These are phyloP conservation scores for Pollenia angustigena DNA, from an alignment of 2,888 invertebrate genomes.

Conservation along the genomic window DNA sequence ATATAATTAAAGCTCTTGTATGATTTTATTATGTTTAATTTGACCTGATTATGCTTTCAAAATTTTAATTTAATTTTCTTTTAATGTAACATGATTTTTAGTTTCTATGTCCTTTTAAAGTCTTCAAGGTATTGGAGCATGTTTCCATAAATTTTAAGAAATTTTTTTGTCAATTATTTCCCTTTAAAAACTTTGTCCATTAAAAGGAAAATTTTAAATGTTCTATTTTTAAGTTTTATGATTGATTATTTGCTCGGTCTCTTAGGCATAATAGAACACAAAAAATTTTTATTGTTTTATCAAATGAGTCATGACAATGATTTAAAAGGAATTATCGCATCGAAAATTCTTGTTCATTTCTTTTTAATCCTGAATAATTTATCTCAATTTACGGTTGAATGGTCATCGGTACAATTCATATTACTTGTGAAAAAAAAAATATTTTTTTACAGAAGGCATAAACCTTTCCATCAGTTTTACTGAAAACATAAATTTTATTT, in stretches of 20 bases:
- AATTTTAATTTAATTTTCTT: too few relatives aligned
- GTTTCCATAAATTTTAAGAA: too few relatives aligned
- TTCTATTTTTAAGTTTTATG: slow-evolving; percentile 24
- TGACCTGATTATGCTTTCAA: too few relatives aligned
- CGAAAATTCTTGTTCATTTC: slow-evolving; percentile 43
- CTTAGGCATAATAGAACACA: neutral
- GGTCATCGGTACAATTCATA: slow-evolving; percentile 17
- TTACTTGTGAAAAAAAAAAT: neutral
- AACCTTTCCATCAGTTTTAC: too few relatives aligned
- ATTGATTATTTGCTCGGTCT: slow-evolving; percentile 47
- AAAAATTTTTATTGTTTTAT: neutral
- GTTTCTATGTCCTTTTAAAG: too few relatives aligned
- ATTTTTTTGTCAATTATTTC: too few relatives aligned
- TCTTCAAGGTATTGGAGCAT: too few relatives aligned
- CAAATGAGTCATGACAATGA: neutral
- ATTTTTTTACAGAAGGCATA: neutral
- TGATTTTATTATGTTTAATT: too few relatives aligned
- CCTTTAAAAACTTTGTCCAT: too few relatives aligned
- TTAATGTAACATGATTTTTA: too few relatives aligned
- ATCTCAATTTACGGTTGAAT: slow-evolving; percentile 62
- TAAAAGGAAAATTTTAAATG: slow-evolving; percentile 8
- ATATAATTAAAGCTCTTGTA: too few relatives aligned
- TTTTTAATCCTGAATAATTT: slow-evolving; percentile 62
- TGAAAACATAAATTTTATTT: too few relatives aligned
- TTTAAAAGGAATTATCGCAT: neutral